Evolutionary conservation across 2,113 vertebrate species (phyloP).

Genomic region (Tragelaphus imberbis): DNA sequence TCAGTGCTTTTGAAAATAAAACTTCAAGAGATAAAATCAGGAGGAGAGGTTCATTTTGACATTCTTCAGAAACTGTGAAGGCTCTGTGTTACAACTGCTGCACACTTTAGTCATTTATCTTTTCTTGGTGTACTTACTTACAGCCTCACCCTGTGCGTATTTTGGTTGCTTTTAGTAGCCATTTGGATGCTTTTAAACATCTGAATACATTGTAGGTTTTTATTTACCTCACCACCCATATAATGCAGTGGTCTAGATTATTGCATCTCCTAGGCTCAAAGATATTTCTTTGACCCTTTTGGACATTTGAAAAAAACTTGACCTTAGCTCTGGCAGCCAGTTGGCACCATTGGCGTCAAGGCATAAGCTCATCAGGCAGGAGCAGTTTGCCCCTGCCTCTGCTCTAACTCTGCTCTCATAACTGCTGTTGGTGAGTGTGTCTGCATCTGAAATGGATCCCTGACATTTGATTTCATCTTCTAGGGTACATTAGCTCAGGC

Average conservation of each 20-base stretch:
- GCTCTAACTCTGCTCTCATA: not conserved
- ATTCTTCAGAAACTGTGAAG: not conserved
- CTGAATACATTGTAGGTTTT: not conserved
- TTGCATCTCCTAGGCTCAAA: not conserved
- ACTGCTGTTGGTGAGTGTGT: not conserved
- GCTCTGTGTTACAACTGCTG: not conserved
- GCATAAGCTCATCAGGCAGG: not conserved
- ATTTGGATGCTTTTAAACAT: not conserved
- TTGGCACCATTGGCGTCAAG: not conserved
- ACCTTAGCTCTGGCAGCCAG: not conserved
- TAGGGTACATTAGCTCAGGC: slow-evolving; percentile 94
- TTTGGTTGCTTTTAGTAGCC: not conserved
- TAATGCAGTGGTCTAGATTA: not conserved
- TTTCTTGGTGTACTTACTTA: not conserved
- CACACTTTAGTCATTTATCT: not conserved
- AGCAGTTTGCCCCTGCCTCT: not conserved
- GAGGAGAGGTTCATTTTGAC: not conserved
- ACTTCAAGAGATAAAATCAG: not conserved
- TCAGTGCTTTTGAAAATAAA: not conserved
- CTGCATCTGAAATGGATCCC: not conserved
- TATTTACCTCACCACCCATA: not conserved
- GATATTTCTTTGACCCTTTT: not conserved
- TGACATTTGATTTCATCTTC: slow-evolving; percentile 32
- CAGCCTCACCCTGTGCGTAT: not conserved
- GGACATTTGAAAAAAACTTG: not conserved